Evolutionary conservation across 2,888 invertebrate species (phyloP).

Genomic region (Aplocera efformata): DNA sequence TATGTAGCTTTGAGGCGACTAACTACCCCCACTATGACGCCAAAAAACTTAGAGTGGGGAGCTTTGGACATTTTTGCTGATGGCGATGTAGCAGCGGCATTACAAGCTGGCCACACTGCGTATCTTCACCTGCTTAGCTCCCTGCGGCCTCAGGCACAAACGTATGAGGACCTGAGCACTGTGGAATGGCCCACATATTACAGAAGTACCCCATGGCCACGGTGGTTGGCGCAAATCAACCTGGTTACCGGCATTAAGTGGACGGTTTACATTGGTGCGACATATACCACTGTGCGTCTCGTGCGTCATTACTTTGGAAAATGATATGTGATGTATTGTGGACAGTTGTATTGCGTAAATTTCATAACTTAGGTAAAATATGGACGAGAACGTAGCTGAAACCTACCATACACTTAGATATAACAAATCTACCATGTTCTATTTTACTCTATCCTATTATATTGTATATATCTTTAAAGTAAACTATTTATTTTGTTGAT

Average conservation of each 20-base stretch:
- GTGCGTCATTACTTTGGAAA: slow-evolving; percentile 10
- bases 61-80: slow-evolving; percentile 67
- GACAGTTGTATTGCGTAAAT: background rate
- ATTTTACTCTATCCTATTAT: too few species aligned
- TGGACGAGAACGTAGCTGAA: too few species aligned
- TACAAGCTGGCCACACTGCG: slow-evolving; percentile 67
- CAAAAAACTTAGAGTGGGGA: slow-evolving; percentile 60
- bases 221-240: slow-evolving; percentile 46
- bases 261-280: slow-evolving; percentile 36
- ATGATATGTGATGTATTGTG: slow-evolving; percentile 2
- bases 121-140: slow-evolving; percentile 57
- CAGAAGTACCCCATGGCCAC: slow-evolving; percentile 31
- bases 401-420: too few species aligned
- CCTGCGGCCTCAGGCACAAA: slow-evolving; percentile 65
- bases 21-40: slow-evolving; percentile 31
- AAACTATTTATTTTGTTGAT: too few species aligned
- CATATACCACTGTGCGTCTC: slow-evolving; percentile 38
- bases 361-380: too few species aligned
- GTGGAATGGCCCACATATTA: slow-evolving; percentile 43
- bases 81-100: slow-evolving; percentile 62
- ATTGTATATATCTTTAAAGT: too few species aligned
- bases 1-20: slow-evolving; percentile 51
- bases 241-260: slow-evolving; percentile 39
- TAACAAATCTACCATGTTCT: too few species aligned
- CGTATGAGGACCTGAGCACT: slow-evolving; percentile 53